Conservation (phyloP, 2,113 vertebrate genomes). For the Dicrurus megarhynchus region DNA sequence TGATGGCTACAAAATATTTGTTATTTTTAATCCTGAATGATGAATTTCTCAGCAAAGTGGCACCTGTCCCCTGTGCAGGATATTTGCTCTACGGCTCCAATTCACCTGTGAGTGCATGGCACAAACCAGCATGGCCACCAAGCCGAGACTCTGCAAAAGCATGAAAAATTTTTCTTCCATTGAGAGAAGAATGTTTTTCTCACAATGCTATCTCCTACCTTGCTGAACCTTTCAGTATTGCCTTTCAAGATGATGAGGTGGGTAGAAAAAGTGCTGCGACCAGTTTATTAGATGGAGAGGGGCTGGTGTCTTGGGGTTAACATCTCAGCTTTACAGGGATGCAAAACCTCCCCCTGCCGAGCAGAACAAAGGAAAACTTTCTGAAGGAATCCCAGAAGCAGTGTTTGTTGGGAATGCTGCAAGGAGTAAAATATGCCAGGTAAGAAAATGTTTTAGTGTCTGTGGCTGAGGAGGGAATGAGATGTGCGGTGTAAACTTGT, state of each 20-base stretch:
- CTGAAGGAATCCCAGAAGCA: neutral
- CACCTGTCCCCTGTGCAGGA: neutral
- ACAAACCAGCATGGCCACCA: neutral
- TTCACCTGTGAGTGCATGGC: neutral
- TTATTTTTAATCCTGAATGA: neutral
- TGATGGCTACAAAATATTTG: neutral
- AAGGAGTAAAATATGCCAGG: neutral
- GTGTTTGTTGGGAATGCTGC: neutral
- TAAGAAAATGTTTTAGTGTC: neutral
- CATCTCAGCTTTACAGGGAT: neutral
- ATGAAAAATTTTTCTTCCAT: neutral
- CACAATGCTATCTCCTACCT: fast-evolving
- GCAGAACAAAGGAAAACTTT: constrained; percentile 10
- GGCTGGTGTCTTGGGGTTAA: neutral
- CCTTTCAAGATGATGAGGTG: neutral
- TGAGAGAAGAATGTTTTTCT: neutral
- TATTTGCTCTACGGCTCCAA: fast-evolving
- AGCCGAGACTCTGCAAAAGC: neutral
- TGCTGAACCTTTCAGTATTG: neutral
- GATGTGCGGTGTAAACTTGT: neutral
- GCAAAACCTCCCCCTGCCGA: fast-evolving
- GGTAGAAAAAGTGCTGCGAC: neutral
- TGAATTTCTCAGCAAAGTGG: neutral
- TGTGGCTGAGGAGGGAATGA: neutral
- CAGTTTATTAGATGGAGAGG: neutral